Evolutionary conservation across 2,113 vertebrate species (phyloP), one percentile per base, ranked within the genome.

Genomic region (Rhagologus leucostigma): DNA sequence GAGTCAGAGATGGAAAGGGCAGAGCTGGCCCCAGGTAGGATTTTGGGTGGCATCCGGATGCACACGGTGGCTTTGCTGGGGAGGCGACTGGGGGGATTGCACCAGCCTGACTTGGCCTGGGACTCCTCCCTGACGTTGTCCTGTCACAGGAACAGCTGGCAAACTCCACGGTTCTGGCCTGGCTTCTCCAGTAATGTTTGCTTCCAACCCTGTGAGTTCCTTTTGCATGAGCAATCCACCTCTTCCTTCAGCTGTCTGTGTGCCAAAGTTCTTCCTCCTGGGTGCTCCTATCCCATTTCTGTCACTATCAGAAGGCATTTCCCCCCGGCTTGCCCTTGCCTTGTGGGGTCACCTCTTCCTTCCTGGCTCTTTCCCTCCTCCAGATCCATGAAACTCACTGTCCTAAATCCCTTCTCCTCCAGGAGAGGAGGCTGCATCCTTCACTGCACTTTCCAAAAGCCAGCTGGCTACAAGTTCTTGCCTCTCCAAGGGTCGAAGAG

Each of bases 181-280:
- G 35, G 42, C 37, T 85, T 35, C 67, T 65, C 18, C 55, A 53
- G 1, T 6, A 27, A 33, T 0, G 0, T 89, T 78, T 55, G 19
- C 16, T 78, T 84, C 69, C 74, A 84, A 2, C 19, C 35, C 42
- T 32, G 2, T 9, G 30, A 62, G 11, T 56, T 55, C 47, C 74
- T 84, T 70, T 59, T 35, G 30, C 12, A 9, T 7, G 22, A 91
- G 70, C 33, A 60, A 26, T 35, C 16, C 16, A 4, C 9, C 16
- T 21, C 18, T 42, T 37, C 73, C 65, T 50, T 57, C 46, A 35
- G 69, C 50, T 73, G 24, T 23, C 53, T 56, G 23, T 24, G 53
- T 46, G 87, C 46, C 68, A 41, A 4, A 7, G 8, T 20, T 64
- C 21, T 63, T 39, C 78, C 69, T 67, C 29, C 37, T 37, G 0